phyloP scores from a whole-genome alignment of 2,888 invertebrate species.

The Drosophila glabriapex region DNA sequence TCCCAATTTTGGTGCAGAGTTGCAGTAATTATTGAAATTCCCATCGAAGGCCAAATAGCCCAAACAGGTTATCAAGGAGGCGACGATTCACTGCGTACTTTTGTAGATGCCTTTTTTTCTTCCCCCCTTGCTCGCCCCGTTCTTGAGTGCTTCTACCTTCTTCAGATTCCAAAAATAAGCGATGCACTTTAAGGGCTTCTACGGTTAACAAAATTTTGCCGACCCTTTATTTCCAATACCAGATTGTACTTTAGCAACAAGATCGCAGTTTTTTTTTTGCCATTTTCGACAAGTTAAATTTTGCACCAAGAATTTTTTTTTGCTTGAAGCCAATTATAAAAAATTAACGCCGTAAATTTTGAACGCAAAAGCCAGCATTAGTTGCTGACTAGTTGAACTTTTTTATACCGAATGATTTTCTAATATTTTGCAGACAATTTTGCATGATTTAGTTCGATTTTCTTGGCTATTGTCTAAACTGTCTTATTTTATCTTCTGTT shows the following conservation, averaged over 20 bases:
- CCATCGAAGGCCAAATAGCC: not conserved
- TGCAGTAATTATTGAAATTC: not conserved
- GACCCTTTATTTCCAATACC: not conserved
- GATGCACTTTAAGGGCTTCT: not conserved
- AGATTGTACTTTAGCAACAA: not conserved
- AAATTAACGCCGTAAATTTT: not conserved
- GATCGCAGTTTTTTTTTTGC: not conserved
- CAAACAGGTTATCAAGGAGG: not conserved
- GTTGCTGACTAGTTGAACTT: not conserved
- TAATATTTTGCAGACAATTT: not conserved
- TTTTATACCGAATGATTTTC: not conserved
- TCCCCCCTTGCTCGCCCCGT: accelerated
- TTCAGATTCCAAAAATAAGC: not conserved
- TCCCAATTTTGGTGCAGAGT: not conserved
- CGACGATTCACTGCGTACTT: not conserved
- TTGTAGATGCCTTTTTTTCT: not conserved
- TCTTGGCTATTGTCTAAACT: not conserved
- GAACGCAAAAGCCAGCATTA: not conserved
- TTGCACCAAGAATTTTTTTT: not conserved
- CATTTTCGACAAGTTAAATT: not conserved
- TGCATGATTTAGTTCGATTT: not conserved
- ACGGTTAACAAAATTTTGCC: not conserved
- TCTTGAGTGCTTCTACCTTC: not conserved
- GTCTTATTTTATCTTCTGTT: not conserved
- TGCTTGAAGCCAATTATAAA: not conserved